Percentiles rank a stretch among this genome's conserved stretches.
Evolutionary conservation across 2,888 invertebrate species (phyloP).

Genomic region (Exephanes ischioxanthus): DNA sequence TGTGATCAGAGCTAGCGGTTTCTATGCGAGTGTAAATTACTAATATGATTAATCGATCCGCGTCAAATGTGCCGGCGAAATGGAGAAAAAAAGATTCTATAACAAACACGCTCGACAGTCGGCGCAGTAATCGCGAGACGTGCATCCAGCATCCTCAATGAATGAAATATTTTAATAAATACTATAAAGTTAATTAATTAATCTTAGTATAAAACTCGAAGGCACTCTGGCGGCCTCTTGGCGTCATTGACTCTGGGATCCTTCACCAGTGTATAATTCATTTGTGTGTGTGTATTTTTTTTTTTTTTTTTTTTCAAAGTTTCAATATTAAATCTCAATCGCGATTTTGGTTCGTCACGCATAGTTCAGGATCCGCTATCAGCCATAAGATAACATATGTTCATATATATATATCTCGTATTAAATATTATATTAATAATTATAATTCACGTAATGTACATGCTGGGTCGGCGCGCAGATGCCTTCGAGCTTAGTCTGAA

Average conservation of each 20-base stretch:
- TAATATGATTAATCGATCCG: conserved; percentile 8
- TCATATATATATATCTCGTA: conserved; percentile 28
- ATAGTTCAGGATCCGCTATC: conserved; percentile 35
- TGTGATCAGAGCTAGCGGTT: conserved; percentile 29
- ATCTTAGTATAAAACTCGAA: conserved; percentile 79
- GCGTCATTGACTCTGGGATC: conserved; percentile 30
- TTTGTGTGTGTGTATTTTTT: neutral
- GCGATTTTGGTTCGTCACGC: conserved; percentile 46
- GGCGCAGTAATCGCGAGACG: conserved; percentile 18
- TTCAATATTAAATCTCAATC: conserved; percentile 44
- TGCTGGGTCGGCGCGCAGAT: conserved; percentile 51
- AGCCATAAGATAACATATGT: conserved; percentile 19
- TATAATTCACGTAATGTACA: conserved; percentile 46
- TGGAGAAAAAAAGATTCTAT: neutral
- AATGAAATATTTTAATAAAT: conserved; percentile 78
- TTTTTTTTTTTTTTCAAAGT: conserved; percentile 8
- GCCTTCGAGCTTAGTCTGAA: conserved; percentile 82
- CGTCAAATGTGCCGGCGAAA: neutral
- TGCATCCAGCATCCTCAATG: conserved; percentile 78
- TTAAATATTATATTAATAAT: conserved; percentile 34
- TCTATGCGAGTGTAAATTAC: conserved; percentile 22
- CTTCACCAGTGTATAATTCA: conserved; percentile 21
- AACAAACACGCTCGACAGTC: neutral
- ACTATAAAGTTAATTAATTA: conserved; percentile 76
- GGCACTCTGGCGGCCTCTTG: conserved; percentile 46